Conservation (phyloP, 1,140 invertebrate species). For the Nasonia giraulti region DNA sequence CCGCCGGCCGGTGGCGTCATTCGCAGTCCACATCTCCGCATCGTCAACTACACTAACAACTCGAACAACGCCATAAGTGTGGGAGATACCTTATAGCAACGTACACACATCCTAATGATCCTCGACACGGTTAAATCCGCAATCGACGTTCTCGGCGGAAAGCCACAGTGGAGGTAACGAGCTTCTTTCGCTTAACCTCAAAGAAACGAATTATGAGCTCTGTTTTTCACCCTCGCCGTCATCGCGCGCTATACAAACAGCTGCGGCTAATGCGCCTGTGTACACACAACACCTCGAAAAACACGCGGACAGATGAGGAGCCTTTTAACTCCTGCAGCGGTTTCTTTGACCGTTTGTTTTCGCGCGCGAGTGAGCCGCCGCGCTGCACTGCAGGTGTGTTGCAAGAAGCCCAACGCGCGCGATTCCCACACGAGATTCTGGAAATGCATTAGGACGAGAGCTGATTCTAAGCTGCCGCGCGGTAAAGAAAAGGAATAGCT, state of each 20-base stretch:
- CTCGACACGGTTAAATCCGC: neutral
- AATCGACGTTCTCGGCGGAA: neutral
- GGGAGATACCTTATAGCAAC: no score
- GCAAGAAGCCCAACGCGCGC: neutral
- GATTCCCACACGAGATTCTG: neutral
- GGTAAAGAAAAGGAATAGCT: neutral
- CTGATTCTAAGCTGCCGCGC: neutral
- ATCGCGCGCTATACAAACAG: neutral
- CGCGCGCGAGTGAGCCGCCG: no score
- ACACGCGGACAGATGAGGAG: no score
- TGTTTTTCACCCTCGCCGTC: neutral
- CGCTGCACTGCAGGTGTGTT: neutral
- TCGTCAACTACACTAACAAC: no score
- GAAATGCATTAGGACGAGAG: neutral
- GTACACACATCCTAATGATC: neutral
- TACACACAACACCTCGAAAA: no score
- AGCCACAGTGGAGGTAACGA: neutral
- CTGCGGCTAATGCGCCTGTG: neutral
- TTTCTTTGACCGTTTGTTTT: slow-evolving; percentile 1
- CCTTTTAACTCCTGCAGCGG: no score
- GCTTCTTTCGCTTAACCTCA: neutral
- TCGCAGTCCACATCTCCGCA: no score
- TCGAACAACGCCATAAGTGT: no score
- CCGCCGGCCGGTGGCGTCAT: no score
- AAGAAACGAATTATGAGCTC: neutral